phyloP scores from a whole-genome alignment of 2,888 invertebrate genomes.

The Pecten maximus region DNA sequence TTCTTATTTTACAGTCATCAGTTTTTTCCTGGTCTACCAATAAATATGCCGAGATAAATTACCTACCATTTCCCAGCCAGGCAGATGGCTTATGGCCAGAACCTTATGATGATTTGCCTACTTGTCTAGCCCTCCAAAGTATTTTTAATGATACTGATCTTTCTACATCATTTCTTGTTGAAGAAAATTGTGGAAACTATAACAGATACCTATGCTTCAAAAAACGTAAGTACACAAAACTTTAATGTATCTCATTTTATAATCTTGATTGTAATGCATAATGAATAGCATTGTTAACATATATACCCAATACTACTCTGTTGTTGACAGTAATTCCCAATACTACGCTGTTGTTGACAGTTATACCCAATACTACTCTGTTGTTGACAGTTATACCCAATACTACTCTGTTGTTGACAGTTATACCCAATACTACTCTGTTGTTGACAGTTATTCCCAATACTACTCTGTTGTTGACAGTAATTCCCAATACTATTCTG shows the following conservation, averaged over 20 bases:
- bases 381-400: neutral
- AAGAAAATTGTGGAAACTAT: neutral
- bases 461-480: neutral
- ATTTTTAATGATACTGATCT: neutral
- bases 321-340: too few species aligned
- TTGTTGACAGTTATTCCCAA: too few species aligned
- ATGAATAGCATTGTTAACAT: too few species aligned
- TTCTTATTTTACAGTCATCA: neutral
- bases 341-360: too few species aligned
- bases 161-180: neutral
- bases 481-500: too few species aligned
- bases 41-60: neutral
- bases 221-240: neutral
- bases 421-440: too few species aligned
- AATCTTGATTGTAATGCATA: too few species aligned
- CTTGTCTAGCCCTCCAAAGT: neutral
- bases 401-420: too few species aligned
- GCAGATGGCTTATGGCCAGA: neutral
- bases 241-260: too few species aligned
- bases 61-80: neutral
- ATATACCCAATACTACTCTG: too few species aligned
- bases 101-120: neutral
- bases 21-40: slow-evolving; percentile 18
- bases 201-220: neutral
- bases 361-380: neutral